Evolutionary conservation across 2,888 invertebrate genomes (phyloP), one percentile per base, ranked within the genome.

Genomic region (Hyalella azteca): DNA sequence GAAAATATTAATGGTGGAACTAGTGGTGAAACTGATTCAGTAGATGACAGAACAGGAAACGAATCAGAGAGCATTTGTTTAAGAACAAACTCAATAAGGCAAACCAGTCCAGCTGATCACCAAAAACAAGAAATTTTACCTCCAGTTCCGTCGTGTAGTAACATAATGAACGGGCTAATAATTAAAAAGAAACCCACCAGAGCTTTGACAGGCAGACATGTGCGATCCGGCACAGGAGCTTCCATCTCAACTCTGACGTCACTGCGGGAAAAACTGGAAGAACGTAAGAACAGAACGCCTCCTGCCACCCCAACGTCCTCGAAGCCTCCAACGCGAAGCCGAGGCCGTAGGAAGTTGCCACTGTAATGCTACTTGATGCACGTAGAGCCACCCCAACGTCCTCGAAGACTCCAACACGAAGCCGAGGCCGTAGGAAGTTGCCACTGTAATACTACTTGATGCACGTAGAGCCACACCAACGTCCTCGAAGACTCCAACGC

Each of bases 161-260:
- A 54, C 9, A 54, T 54, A 9, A 54, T 54, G 26, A 54, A 4
- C 26, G 54, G 54, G 11, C 54, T 73, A 19, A 73, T 73, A 39
- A 41, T 22, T n/a, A 79, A 87, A 73, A 87, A 87, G 81, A 86
- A 88, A 45, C 87, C 88, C n/a, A 87, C 87, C n/a, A 84, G 89
- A 48, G 88, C 88, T n/a, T 86, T 89, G 82, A 89, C 88, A 3
- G 88, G 88, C 0, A 87, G 88, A 81, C 88, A 89, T 85, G 88
- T 89, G 22, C 86, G 88, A 29, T 87, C 88, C 29, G 89, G 89
- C 22, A 88, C 88, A 4, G 89, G 88, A 54, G 88, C 89, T 59
- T 88, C 88, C 32, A 87, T 88, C 11, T 86, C 87, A 11, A 88
- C 88, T 0, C 86, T 89, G 19, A 86, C 87, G 13, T 87, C 88